A percentile compares a stretch with the other conserved stretches of the same genome.
Conservation (phyloP, 2,797 vertebrate species). For the Mionectes olivaceus region DNA sequence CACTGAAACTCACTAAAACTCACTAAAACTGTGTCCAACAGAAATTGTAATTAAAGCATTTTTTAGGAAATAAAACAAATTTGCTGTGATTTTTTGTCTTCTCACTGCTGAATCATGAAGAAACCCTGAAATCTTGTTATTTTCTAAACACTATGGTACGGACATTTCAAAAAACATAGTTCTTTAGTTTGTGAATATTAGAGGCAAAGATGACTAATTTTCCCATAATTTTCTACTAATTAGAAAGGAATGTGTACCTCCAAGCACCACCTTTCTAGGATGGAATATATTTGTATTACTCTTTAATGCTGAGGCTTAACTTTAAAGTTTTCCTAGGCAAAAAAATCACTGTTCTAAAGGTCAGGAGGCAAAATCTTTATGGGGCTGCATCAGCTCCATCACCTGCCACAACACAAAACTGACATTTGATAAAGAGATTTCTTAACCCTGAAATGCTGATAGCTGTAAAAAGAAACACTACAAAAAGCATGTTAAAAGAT, state of each 20-base stretch:
- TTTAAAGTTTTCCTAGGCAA: background rate
- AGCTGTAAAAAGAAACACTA: background rate
- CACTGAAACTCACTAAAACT: background rate
- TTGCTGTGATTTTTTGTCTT: background rate
- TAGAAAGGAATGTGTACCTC: background rate
- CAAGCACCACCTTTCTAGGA: background rate
- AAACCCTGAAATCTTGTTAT: background rate
- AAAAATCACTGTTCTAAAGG: background rate
- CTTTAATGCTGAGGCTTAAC: background rate
- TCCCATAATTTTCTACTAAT: background rate
- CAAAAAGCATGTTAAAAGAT: background rate
- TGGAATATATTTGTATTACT: background rate
- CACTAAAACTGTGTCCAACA: background rate
- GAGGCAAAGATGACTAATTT: background rate
- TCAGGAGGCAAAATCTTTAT: background rate
- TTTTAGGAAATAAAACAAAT: background rate
- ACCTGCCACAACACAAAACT: background rate
- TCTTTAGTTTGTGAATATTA: background rate
- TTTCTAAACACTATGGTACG: accelerated
- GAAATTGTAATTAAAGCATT: background rate
- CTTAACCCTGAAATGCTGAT: background rate
- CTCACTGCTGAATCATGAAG: background rate
- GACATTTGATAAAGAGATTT: background rate
- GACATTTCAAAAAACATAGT: background rate
- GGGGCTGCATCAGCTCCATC: background rate